A percentile compares a stretch with the other conserved stretches of the same genome.
Evolutionary conservation across 2,113 vertebrate species (phyloP).

Genomic region (Aphelocoma coerulescens): DNA sequence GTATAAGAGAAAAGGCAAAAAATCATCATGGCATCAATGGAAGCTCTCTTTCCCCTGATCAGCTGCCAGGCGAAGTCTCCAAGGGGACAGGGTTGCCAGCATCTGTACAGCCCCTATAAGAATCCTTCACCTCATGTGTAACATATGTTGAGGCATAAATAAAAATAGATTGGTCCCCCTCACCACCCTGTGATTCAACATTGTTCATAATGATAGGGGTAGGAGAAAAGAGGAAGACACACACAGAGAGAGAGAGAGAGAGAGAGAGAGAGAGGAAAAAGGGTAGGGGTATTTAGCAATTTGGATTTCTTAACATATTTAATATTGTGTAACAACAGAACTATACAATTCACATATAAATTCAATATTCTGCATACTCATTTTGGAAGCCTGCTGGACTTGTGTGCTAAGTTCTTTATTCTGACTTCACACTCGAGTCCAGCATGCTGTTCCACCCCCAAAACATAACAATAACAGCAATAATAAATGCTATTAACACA

Average conservation of each 20-base stretch:
- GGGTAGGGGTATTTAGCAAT: no score
- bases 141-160: not conserved
- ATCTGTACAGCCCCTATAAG: not conserved
- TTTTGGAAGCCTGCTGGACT: not conserved
- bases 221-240: not conserved
- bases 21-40: not conserved
- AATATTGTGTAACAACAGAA: not conserved
- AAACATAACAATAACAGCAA: not conserved
- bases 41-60: not conserved
- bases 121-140: not conserved
- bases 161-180: not conserved
- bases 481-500: not conserved
- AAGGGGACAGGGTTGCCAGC: no score
- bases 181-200: not conserved
- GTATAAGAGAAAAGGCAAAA: no score
- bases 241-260: no score
- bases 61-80: not conserved
- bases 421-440: not conserved
- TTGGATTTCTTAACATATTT: not conserved
- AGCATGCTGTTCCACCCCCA: not conserved
- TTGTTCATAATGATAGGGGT: no score
- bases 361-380: not conserved
- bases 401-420: not conserved
- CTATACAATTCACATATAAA: not conserved
- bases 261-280: not conserved